A percentile compares a stretch with the other conserved stretches of the same genome.
These are phyloP conservation scores for Dolichopus griseipennis DNA, from an alignment of 2,888 invertebrate species.

Conservation along the genomic window DNA sequence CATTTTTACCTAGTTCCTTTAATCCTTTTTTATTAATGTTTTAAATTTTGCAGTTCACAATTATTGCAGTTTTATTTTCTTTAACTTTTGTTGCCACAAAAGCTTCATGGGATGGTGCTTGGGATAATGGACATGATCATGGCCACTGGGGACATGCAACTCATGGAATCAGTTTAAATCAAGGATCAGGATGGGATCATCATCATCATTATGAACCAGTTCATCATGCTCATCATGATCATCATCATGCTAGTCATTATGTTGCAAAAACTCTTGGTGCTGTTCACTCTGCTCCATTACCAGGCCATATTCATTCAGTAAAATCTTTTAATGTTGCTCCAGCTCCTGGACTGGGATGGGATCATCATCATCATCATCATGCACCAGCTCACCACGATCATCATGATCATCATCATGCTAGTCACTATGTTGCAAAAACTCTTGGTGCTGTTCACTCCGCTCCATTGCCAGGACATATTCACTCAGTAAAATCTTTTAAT, in stretches of 20 bases:
- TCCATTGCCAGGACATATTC: conserved; percentile 31
- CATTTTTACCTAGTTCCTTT: too few relatives aligned
- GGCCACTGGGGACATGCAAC: neutral
- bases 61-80: conserved; percentile 23
- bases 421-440: conserved; percentile 15
- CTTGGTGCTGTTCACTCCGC: conserved; percentile 32
- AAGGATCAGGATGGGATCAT: neutral
- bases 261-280: conserved; percentile 36
- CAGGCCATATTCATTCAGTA: conserved; percentile 34
- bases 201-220: too few relatives aligned
- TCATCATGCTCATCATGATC: conserved; percentile 8
- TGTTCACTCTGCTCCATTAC: conserved; percentile 34
- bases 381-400: too few relatives aligned
- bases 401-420: too few relatives aligned
- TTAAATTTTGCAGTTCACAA: conserved; percentile 13
- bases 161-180: neutral
- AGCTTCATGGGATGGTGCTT: conserved; percentile 4
- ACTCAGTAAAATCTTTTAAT: too few relatives aligned
- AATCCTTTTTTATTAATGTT: too few relatives aligned
- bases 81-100: conserved; percentile 21
- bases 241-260: conserved; percentile 33
- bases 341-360: conserved; percentile 27
- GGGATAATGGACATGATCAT: neutral
- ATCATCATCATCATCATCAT: too few relatives aligned
- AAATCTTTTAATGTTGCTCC: conserved; percentile 35